A percentile compares a stretch with the other conserved stretches of the same genome.
These are phyloP conservation scores for Brachyhypopomus occidentalis DNA, from an alignment of 2,113 vertebrate genomes.

Conservation along the genomic window DNA sequence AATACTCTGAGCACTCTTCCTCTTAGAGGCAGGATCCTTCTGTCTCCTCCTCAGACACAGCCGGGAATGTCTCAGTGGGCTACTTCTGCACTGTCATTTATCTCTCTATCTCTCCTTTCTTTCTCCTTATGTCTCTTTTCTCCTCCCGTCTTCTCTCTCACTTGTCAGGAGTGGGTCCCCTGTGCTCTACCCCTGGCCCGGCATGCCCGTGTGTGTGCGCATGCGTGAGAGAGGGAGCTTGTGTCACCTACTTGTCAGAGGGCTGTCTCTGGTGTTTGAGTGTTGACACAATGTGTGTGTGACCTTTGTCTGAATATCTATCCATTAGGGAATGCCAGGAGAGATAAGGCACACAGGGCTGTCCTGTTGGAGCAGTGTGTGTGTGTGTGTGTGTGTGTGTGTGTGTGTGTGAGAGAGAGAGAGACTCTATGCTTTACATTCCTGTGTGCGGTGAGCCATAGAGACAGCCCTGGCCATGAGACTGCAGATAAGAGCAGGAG, in stretches of 20 bases:
- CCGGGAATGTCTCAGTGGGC: neutral
- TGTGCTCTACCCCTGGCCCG: conserved; percentile 43
- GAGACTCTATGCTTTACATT: conserved; percentile 67
- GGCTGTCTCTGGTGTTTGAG: conserved; percentile 64
- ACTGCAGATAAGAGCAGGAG: conserved; percentile 15
- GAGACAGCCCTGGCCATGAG: conserved; percentile 52
- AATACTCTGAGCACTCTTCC: neutral
- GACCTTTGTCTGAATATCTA: conserved; percentile 69
- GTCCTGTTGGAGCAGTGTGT: conserved; percentile 57
- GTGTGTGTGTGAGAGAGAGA: neutral
- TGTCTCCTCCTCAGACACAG: neutral
- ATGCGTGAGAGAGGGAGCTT: conserved; percentile 59
- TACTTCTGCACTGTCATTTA: neutral
- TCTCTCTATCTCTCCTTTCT: conserved; percentile 7
- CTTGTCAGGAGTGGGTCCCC: conserved; percentile 29
- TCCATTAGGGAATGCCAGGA: conserved; percentile 66
- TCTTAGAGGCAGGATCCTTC: neutral
- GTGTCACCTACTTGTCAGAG: conserved; percentile 50
- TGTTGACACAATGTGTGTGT: conserved; percentile 64
- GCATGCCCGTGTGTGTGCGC: conserved; percentile 32
- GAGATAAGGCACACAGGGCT: conserved; percentile 51
- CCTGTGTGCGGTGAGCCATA: conserved; percentile 72
- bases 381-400: conserved; percentile 24
- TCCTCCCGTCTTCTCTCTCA: conserved; percentile 21
- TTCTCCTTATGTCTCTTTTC: neutral